These are phyloP conservation scores for Siphamia tubifer DNA, from an alignment of 2,113 vertebrate species.

Conservation along the genomic window DNA sequence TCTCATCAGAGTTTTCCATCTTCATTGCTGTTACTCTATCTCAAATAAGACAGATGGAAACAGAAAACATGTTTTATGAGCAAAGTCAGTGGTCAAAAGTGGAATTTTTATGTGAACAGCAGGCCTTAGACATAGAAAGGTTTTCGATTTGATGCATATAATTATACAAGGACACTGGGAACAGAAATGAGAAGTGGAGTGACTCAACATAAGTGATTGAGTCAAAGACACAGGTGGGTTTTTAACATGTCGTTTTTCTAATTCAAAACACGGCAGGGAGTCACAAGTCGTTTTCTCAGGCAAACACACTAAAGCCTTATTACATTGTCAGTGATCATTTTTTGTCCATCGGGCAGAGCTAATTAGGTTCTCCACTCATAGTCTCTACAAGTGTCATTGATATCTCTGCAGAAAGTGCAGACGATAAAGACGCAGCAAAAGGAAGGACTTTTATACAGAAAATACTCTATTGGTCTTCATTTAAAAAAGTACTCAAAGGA, in stretches of 20 bases:
- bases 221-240: slow-evolving; percentile 60
- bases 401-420: slow-evolving; percentile 41
- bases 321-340: slow-evolving; percentile 67
- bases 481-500: no score
- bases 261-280: slow-evolving; percentile 58
- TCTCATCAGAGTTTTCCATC: neutral
- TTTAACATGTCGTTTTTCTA: slow-evolving; percentile 69
- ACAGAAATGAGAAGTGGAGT: neutral
- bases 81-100: neutral
- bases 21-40: neutral
- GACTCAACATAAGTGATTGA: slow-evolving; percentile 40
- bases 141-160: neutral
- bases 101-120: no score
- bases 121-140: neutral
- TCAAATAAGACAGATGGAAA: neutral
- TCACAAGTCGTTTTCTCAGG: slow-evolving; percentile 46
- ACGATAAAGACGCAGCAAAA: slow-evolving; percentile 30
- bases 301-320: slow-evolving; percentile 62
- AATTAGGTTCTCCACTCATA: slow-evolving; percentile 66
- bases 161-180: neutral
- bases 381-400: slow-evolving; percentile 40
- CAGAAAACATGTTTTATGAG: neutral
- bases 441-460: slow-evolving; percentile 49
- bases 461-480: slow-evolving; percentile 46
- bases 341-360: slow-evolving; percentile 59